These are phyloP conservation scores for Myrmophylax atrothorax DNA, from an alignment of 2,113 vertebrate genomes.

Conservation along the genomic window DNA sequence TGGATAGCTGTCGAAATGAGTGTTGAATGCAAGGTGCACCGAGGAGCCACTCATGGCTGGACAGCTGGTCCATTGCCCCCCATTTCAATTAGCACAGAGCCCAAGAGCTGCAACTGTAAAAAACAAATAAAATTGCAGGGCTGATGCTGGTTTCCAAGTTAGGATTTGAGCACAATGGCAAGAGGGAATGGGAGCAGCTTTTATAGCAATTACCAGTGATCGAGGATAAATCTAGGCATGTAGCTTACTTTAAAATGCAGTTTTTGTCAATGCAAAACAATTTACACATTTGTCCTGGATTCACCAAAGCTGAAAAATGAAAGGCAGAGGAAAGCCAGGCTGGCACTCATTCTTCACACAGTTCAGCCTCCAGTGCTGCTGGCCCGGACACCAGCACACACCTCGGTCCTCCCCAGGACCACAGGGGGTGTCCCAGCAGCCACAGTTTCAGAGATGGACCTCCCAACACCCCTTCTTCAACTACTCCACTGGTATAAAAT, in stretches of 20 bases:
- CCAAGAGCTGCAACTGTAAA: not conserved
- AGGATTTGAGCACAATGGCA: not conserved
- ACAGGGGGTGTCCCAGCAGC: not conserved
- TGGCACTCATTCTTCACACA: not conserved
- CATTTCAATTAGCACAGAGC: not conserved
- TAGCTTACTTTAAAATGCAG: not conserved
- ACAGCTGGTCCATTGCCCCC: not conserved
- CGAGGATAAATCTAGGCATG: not conserved
- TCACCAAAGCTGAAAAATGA: not conserved
- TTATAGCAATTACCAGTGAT: not conserved
- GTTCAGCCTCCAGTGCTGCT: not conserved
- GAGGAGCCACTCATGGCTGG: not conserved
- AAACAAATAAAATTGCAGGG: not conserved
- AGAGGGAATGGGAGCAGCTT: not conserved
- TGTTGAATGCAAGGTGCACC: not conserved
- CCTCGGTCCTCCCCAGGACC: fast-evolving
- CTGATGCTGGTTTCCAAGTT: not conserved
- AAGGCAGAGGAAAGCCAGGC: not conserved
- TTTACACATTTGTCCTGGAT: not conserved
- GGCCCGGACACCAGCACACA: fast-evolving
- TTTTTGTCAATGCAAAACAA: not conserved
- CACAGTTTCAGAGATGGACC: not conserved
- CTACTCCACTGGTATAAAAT: not conserved
- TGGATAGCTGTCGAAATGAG: not conserved
- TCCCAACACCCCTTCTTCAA: not conserved